These are phyloP conservation scores for Camponotus fellah DNA, from an alignment of 2,888 invertebrate species.

Conservation along the genomic window DNA sequence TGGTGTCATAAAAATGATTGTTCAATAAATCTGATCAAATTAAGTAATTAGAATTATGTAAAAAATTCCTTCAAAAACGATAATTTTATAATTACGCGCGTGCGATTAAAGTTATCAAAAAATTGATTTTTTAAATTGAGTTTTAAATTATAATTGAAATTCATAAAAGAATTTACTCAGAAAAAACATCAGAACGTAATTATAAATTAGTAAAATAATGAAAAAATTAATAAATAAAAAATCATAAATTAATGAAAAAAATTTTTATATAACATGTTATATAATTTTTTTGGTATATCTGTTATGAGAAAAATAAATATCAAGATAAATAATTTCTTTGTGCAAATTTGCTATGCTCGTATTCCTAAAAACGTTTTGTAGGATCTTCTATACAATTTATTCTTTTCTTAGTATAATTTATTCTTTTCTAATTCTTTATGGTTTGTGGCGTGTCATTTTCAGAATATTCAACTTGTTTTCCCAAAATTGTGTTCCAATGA, in stretches of 20 bases:
- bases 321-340: not conserved
- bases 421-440: not conserved
- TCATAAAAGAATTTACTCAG: not conserved
- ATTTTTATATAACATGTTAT: no score
- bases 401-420: not conserved
- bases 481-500: not conserved
- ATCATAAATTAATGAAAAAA: no score
- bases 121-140: not conserved
- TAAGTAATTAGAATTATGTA: not conserved
- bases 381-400: not conserved
- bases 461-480: not conserved
- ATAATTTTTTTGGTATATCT: not conserved
- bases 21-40: not conserved
- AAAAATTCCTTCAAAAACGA: not conserved
- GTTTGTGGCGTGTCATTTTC: not conserved
- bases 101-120: not conserved
- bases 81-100: not conserved
- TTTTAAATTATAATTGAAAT: not conserved
- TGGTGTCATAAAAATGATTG: not conserved
- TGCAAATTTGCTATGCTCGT: not conserved
- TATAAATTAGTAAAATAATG: not conserved
- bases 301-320: not conserved
- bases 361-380: not conserved
- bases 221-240: not conserved
- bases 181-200: not conserved